phyloP scores from a whole-genome alignment of 1,140 invertebrate genomes.

The Amphibalanus amphitrite region DNA sequence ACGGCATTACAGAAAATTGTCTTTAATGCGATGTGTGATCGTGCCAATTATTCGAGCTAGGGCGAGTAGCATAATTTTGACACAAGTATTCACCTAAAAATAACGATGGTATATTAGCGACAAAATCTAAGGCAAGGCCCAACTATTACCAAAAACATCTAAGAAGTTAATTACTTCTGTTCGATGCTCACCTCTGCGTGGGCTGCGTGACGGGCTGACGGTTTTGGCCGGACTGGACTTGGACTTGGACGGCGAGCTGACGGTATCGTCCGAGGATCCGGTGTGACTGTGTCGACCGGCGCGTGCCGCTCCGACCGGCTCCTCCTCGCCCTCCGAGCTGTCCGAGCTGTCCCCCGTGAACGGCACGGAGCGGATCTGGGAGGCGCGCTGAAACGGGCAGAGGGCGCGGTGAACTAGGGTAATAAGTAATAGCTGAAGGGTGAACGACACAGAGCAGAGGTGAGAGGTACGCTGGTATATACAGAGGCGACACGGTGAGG shows the following conservation, averaged over 20 bases:
- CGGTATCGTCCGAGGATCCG: slow-evolving; percentile 17
- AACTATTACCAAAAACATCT: too few relatives aligned
- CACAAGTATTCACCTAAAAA: too few relatives aligned
- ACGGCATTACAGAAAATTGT: too few relatives aligned
- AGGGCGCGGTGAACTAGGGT: background rate
- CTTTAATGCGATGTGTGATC: too few relatives aligned
- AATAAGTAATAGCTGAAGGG: slow-evolving; percentile 48
- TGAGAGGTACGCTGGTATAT: slow-evolving; percentile 23
- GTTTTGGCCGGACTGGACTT: background rate
- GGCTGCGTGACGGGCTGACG: slow-evolving; percentile 2
- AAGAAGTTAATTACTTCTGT: too few relatives aligned
- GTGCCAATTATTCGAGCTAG: too few relatives aligned
- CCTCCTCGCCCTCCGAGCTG: slow-evolving; percentile 81
- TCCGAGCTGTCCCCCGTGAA: slow-evolving; percentile 90
- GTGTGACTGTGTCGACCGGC: slow-evolving; percentile 22
- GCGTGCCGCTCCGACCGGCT: slow-evolving; percentile 20
- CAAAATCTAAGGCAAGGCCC: too few relatives aligned
- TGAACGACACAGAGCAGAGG: slow-evolving; percentile 85
- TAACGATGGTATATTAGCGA: too few relatives aligned
- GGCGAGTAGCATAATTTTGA: too few relatives aligned
- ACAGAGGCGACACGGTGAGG: too few relatives aligned
- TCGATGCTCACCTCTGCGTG: slow-evolving; percentile 17
- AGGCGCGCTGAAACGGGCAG: slow-evolving; percentile 46
- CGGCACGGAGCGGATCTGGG: slow-evolving; percentile 85
- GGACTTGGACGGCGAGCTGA: slow-evolving; percentile 14